Conservation (phyloP, 1,140 invertebrate species). For the Megathymus violae region DNA sequence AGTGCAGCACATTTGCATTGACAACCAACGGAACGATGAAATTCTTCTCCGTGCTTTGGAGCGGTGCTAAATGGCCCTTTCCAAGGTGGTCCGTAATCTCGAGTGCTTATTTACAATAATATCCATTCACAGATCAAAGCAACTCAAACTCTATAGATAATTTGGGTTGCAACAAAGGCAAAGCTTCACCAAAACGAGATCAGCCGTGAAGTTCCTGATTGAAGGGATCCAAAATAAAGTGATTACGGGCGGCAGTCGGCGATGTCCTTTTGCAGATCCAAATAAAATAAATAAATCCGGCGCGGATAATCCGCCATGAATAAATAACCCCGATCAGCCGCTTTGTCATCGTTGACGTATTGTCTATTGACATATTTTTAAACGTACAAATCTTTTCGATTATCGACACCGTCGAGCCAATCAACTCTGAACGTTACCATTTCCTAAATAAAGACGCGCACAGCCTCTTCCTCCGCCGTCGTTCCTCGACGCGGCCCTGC, state of each 20-base stretch:
- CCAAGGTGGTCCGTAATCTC: constrained; percentile 68
- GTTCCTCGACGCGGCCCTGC: background rate
- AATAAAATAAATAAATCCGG: constrained; percentile 66
- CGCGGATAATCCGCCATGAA: constrained; percentile 74
- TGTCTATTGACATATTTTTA: constrained; percentile 69
- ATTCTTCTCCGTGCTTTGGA: constrained; percentile 1
- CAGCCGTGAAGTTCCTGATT: constrained; percentile 55
- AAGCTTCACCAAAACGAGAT: constrained; percentile 63
- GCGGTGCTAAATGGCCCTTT: constrained; percentile 18
- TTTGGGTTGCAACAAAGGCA: constrained; percentile 56
- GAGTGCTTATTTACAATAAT: constrained; percentile 70
- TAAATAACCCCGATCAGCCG: constrained; percentile 64
- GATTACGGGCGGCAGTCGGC: constrained; percentile 58
- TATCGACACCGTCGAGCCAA: constrained; percentile 1
- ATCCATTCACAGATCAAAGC: constrained; percentile 54
- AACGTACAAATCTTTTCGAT: constrained; percentile 34
- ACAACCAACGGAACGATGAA: background rate
- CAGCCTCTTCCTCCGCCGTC: background rate
- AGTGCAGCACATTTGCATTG: background rate
- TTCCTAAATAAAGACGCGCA: constrained; percentile 1
- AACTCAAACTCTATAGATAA: constrained; percentile 61
- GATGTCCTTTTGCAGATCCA: constrained; percentile 62
- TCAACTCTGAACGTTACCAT: constrained; percentile 12
- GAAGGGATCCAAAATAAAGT: constrained; percentile 61
- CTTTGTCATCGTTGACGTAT: constrained; percentile 71